Conservation (phyloP, 2,888 invertebrate genomes). For the Eutolmus rufibarbis region DNA sequence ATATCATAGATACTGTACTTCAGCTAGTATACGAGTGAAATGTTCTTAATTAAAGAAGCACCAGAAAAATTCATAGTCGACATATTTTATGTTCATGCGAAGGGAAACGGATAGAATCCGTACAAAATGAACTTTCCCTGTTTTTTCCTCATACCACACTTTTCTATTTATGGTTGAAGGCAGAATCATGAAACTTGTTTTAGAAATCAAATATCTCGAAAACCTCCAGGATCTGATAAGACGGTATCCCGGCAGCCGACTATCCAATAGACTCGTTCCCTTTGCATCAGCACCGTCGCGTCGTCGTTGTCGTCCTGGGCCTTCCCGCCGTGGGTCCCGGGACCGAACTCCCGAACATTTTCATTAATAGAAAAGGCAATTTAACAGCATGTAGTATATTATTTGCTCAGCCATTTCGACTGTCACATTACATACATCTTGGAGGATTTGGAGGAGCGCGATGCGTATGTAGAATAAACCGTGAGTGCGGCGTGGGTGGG, state of each 20-base stretch:
- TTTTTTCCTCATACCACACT: neutral
- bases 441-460: conserved; percentile 30
- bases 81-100: neutral
- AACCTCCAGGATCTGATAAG: neutral
- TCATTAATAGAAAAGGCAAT: conserved; percentile 46
- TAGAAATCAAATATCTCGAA: neutral
- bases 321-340: neutral
- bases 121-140: neutral
- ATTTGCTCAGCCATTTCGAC: conserved; percentile 46
- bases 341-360: conserved; percentile 35
- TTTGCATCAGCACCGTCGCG: neutral
- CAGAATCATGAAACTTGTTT: neutral
- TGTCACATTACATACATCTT: conserved; percentile 48
- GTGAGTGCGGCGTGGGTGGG: neutral
- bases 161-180: neutral
- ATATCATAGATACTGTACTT: no score
- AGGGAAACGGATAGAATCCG: neutral
- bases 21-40: no score
- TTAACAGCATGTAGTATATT: conserved; percentile 45
- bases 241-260: neutral
- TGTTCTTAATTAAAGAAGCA: no score
- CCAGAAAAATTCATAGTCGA: neutral
- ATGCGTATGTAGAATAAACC: conserved; percentile 42
- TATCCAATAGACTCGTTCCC: neutral
- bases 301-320: neutral